A percentile compares a stretch with the other conserved stretches of the same genome.
Conservation (phyloP, 2,113 vertebrate species). For the Ophthalmolycus amberensis region DNA sequence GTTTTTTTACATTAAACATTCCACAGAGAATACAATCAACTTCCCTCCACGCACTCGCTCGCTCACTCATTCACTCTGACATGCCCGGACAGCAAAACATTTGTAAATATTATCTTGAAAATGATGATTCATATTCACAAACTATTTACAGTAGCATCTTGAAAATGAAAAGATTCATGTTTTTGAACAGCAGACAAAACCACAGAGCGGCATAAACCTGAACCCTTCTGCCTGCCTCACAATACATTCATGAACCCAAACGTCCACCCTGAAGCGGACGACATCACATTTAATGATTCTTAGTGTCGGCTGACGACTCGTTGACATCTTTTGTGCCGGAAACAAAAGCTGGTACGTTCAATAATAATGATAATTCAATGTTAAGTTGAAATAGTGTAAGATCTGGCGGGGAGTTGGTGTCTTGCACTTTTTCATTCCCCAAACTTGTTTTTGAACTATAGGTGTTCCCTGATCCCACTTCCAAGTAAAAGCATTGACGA, state of each 20-base stretch:
- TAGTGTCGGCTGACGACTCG: conserved; percentile 17
- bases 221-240: conserved; percentile 40
- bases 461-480: conserved; percentile 35
- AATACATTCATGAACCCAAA: conserved; percentile 47
- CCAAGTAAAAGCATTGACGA: conserved; percentile 4
- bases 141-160: conserved; percentile 72
- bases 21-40: conserved; percentile 72
- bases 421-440: neutral
- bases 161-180: conserved; percentile 35
- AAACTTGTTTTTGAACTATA: neutral
- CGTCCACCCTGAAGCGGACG: conserved; percentile 6
- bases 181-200: conserved; percentile 39
- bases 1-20: conserved; percentile 70
- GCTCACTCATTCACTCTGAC: conserved; percentile 34
- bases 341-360: conserved; percentile 4
- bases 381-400: conserved; percentile 4
- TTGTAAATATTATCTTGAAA: conserved; percentile 66
- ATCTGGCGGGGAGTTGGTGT: neutral
- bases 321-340: neutral
- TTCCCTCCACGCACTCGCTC: conserved; percentile 41
- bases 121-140: conserved; percentile 69
- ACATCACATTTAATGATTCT: conserved; percentile 37
- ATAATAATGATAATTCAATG: neutral
- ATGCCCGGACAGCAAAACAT: conserved; percentile 56
- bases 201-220: conserved; percentile 40